Conservation (phyloP, 2,113 vertebrate species). For the Onychostruthus taczanowskii region DNA sequence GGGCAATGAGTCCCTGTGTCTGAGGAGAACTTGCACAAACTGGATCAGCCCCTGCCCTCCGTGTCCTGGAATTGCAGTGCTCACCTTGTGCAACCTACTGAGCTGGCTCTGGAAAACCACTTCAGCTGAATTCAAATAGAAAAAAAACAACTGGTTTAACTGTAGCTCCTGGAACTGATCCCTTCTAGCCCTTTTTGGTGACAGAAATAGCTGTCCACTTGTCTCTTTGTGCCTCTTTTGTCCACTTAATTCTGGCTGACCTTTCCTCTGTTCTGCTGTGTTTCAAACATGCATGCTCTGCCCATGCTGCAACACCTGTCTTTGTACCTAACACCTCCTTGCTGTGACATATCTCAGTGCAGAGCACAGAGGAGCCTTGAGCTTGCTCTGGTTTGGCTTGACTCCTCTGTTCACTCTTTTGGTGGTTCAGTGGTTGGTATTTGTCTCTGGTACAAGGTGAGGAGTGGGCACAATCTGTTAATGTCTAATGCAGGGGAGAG, state of each 20-base stretch:
- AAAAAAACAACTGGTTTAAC: not conserved
- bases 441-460: constrained; percentile 1
- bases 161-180: not conserved
- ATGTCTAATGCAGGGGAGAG: not conserved
- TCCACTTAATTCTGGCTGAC: not conserved
- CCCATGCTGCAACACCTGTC: not conserved
- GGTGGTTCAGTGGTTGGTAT: not conserved
- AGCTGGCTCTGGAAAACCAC: not conserved
- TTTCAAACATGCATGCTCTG: not conserved
- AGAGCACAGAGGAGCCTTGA: not conserved
- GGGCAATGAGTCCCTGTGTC: not conserved
- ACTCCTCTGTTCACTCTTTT: not conserved
- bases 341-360: not conserved
- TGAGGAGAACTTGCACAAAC: not conserved
- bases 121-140: not conserved
- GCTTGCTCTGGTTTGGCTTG: not conserved
- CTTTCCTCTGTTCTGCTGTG: not conserved
- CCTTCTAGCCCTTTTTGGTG: not conserved
- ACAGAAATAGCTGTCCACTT: not conserved
- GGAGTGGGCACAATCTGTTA: not conserved
- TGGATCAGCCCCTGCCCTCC: not conserved
- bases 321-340: not conserved
- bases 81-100: not conserved
- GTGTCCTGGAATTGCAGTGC: not conserved
- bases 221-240: not conserved